A percentile compares a stretch with the other conserved stretches of the same genome.
phyloP scores from a whole-genome alignment of 2,113 vertebrate genomes.

The Triplophysa rosa region DNA sequence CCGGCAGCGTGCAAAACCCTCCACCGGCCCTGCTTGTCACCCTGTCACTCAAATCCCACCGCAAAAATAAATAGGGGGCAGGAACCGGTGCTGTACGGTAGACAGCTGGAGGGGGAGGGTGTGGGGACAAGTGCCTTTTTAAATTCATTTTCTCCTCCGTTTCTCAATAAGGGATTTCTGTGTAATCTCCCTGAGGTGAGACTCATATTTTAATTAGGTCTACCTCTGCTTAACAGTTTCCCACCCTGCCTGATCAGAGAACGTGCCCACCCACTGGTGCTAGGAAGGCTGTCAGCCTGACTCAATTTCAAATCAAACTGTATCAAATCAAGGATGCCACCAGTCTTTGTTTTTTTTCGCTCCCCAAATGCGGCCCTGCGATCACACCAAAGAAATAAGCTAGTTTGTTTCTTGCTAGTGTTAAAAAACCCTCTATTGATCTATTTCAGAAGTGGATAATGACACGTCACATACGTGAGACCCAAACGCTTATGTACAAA shows the following conservation, averaged over 20 bases:
- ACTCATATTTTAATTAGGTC: slow-evolving; percentile 77
- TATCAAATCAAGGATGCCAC: slow-evolving; percentile 66
- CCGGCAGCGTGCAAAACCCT: slow-evolving; percentile 63
- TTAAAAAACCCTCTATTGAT: not conserved
- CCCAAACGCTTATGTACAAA: slow-evolving; percentile 49
- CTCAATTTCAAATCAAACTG: slow-evolving; percentile 58
- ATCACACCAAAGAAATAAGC: slow-evolving; percentile 64
- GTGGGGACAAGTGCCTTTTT: slow-evolving; percentile 62
- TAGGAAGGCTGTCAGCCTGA: slow-evolving; percentile 61
- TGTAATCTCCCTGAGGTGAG: slow-evolving; percentile 69
- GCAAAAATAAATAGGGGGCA: slow-evolving; percentile 55
- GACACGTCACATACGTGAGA: slow-evolving; percentile 35
- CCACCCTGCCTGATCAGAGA: slow-evolving; percentile 56
- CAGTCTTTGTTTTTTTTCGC: slow-evolving; percentile 64
- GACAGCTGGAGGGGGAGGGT: slow-evolving; percentile 34
- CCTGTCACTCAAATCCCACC: slow-evolving; percentile 63
- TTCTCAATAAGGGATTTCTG: slow-evolving; percentile 65
- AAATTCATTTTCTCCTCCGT: slow-evolving; percentile 65
- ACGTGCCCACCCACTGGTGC: slow-evolving; percentile 62
- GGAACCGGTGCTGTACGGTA: slow-evolving; percentile 55
- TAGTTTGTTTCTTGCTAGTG: slow-evolving; percentile 51
- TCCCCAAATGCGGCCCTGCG: slow-evolving; percentile 60
- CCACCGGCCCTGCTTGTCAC: slow-evolving; percentile 67
- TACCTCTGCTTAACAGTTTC: slow-evolving; percentile 66
- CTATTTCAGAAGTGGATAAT: not conserved